Conservation (phyloP, 2,888 invertebrate genomes). For the Sclerodermus sp. region DNA sequence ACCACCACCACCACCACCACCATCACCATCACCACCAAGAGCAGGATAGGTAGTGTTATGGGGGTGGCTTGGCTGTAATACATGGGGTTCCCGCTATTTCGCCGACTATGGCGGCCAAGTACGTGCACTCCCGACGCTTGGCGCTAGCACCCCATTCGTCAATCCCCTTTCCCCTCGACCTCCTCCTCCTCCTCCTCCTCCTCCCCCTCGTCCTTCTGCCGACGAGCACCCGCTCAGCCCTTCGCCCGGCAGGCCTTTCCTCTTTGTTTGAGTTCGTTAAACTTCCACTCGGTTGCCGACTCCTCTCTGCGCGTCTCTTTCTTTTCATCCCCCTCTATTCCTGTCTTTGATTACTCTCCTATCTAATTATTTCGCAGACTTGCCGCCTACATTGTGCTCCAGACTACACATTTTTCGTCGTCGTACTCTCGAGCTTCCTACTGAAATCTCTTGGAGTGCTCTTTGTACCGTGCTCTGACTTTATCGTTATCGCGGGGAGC, state of each 20-base stretch:
- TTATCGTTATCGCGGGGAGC: no score
- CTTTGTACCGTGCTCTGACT: no score
- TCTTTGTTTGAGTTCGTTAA: slow-evolving; percentile 44
- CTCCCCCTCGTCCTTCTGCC: slow-evolving; percentile 5
- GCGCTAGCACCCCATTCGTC: slow-evolving; percentile 35
- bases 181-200: slow-evolving; percentile 1
- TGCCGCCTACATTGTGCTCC: background rate
- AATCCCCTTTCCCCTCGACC: slow-evolving; percentile 21
- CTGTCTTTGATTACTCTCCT: slow-evolving; percentile 2
- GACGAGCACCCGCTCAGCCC: no score
- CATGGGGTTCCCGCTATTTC: slow-evolving; percentile 38
- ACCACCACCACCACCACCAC: no score
- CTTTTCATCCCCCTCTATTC: slow-evolving; percentile 8
- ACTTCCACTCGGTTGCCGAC: slow-evolving; percentile 28
- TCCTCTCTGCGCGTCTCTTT: slow-evolving; percentile 16
- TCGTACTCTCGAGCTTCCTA: no score
- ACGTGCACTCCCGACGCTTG: background rate
- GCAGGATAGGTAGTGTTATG: slow-evolving; percentile 51
- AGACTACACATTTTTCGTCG: no score
- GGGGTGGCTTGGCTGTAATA: slow-evolving; percentile 46
- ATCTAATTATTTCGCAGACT: slow-evolving; percentile 7
- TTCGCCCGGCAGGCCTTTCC: slow-evolving; percentile 14
- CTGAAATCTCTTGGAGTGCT: no score
- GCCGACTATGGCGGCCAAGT: slow-evolving; percentile 18
- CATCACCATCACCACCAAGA: slow-evolving; percentile 37